Conservation (phyloP, 2,113 vertebrate genomes). For the Sylvietta virens region DNA sequence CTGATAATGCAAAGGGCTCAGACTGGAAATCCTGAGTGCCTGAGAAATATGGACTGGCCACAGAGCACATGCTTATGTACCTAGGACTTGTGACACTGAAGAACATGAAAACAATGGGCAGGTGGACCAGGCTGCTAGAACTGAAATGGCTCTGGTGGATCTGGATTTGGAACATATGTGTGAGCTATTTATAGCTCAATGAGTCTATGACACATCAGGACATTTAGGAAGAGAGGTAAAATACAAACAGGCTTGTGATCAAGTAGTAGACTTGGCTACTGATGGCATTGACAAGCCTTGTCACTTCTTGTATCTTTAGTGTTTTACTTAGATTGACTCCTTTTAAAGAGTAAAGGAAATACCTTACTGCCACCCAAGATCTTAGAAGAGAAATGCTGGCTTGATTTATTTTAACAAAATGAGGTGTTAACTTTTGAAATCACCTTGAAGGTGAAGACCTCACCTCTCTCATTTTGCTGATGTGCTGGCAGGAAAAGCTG, state of each 20-base stretch:
- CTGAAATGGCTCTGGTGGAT: neutral
- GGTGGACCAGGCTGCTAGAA: neutral
- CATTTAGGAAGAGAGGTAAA: neutral
- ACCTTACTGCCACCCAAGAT: neutral
- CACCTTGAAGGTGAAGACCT: neutral
- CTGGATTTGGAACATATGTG: neutral
- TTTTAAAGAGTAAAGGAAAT: neutral
- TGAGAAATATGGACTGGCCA: neutral
- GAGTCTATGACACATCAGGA: neutral
- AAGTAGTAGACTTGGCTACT: neutral
- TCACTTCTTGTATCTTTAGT: neutral
- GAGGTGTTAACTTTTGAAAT: neutral
- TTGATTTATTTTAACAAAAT: neutral
- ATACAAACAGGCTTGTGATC: neutral
- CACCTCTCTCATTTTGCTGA: neutral
- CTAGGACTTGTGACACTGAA: no score
- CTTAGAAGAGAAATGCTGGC: neutral
- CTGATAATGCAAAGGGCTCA: rapidly evolving
- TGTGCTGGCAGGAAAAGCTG: neutral
- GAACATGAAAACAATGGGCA: neutral
- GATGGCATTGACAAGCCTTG: neutral
- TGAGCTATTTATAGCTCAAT: neutral
- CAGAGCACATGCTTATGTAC: neutral
- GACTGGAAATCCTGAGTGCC: neutral
- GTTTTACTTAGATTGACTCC: neutral